Evolutionary conservation across 2,797 vertebrate genomes (phyloP).

Genomic region (Etheostoma perlongum): DNA sequence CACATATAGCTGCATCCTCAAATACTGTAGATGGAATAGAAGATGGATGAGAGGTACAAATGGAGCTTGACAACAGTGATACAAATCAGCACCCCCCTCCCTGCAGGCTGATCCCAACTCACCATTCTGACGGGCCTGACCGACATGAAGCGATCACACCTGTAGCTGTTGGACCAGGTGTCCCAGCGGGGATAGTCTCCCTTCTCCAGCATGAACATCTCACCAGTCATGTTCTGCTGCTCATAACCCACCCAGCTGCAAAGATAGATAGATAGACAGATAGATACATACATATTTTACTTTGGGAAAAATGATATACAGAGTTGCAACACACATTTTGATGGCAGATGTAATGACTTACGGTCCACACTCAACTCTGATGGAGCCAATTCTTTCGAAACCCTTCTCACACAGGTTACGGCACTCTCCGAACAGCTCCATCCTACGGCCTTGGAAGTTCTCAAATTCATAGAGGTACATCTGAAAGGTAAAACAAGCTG

Average conservation of each 20-base stretch:
- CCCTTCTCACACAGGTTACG: constrained; percentile 86
- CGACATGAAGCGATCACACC: constrained; percentile 87
- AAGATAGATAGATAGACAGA: neutral
- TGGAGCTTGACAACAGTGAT: neutral
- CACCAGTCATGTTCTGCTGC: constrained; percentile 87
- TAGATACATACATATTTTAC: neutral
- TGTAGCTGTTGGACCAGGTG: constrained; percentile 91
- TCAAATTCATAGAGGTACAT: constrained; percentile 88
- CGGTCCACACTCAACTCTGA: constrained; percentile 88
- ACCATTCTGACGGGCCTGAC: constrained; percentile 88
- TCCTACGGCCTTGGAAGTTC: constrained; percentile 88
- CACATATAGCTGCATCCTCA: constrained; percentile 4
- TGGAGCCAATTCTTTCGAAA: constrained; percentile 85
- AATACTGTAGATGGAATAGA: constrained; percentile 2
- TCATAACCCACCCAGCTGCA: constrained; percentile 89
- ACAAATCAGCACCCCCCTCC: neutral
- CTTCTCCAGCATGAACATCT: constrained; percentile 91
- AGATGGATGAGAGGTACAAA: constrained; percentile 13
- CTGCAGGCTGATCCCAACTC: constrained; percentile 37
- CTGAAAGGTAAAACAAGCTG: constrained; percentile 61
- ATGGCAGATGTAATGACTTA: constrained; percentile 68
- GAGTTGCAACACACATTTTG: neutral
- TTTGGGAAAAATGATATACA: neutral
- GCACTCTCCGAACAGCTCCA: constrained; percentile 85
- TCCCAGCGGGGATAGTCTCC: constrained; percentile 91